Evolutionary conservation across 1,140 invertebrate genomes (phyloP), one percentile per base, ranked within the genome.

Genomic region (Drosophila lini): DNA sequence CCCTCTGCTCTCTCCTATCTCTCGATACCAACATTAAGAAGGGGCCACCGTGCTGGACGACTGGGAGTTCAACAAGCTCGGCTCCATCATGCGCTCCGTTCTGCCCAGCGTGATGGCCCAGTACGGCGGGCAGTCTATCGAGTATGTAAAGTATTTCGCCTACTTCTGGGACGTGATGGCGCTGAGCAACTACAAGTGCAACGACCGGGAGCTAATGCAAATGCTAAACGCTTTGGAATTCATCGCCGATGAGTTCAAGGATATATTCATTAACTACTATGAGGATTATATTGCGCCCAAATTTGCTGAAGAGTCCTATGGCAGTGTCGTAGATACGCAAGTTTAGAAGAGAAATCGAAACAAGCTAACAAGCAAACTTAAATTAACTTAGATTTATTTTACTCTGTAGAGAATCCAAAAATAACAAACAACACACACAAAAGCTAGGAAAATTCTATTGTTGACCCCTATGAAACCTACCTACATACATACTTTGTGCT

Each of bases 141-240:
- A 86, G 45, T 86, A 86, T 40, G 81, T 86, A 7, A 80, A 81
- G 13, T 65, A 86, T 47, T 84, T 86, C 44, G 68, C 82, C 13
- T 86, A 86, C 59, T 86, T 86, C 61, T 86, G 82, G 82, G 82
- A 86, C 41, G 71, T 86, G 31, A 84, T 86, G 82, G 82, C 82
- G 15, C 57, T 86, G 36, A 86, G 82, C 55, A 83, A 74, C 36
- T 86, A 86, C 48, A 84, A 83, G 47, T 86, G 82, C 58, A 81
- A 79, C 34, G 82, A 86, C 57, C 73, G 81, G 34, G 82, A 86
- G 74, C 61, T 86, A 36, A 86, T 86, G 81, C 82, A 86, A 69
- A 86, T 86, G 82, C 63, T 86, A 41, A 80, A 86, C 38, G 82
- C 82, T n/a, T 79, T 86, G 61, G 82, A 86, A 67, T 86, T 78